A percentile compares a stretch with the other conserved stretches of the same genome.
phyloP scores from a whole-genome alignment of 2,888 invertebrate genomes.

The Agrochola circellaris region DNA sequence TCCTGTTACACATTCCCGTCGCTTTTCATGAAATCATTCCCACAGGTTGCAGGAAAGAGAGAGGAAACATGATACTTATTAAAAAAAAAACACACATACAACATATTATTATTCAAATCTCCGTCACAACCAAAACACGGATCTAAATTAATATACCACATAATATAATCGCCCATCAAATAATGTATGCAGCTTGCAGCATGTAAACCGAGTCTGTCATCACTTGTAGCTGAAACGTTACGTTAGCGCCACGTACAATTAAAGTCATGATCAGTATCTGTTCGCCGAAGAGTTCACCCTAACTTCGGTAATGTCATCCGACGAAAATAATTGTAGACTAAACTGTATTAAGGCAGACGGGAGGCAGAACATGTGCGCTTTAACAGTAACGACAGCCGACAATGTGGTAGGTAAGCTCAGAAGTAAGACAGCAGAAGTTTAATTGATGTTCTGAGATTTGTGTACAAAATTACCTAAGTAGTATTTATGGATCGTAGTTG shows the following conservation, averaged over 20 bases:
- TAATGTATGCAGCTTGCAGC: conserved; percentile 35
- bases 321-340: conserved; percentile 69
- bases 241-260: conserved; percentile 90
- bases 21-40: no score
- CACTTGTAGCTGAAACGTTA: conserved; percentile 84
- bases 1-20: no score
- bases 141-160: background rate
- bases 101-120: background rate
- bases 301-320: conserved; percentile 66
- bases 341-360: conserved; percentile 63
- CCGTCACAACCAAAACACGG: no score
- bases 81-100: no score
- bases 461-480: no score
- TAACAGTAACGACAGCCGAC: conserved; percentile 65
- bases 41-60: no score
- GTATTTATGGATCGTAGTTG: no score
- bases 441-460: background rate
- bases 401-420: conserved; percentile 34
- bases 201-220: conserved; percentile 75
- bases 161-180: background rate
- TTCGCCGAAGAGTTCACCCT: conserved; percentile 83
- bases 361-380: conserved; percentile 64
- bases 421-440: conserved; percentile 41
- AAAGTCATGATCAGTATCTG: conserved; percentile 89
- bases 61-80: no score